Conservation (phyloP, 2,888 invertebrate species). For the Atherix ibis region DNA sequence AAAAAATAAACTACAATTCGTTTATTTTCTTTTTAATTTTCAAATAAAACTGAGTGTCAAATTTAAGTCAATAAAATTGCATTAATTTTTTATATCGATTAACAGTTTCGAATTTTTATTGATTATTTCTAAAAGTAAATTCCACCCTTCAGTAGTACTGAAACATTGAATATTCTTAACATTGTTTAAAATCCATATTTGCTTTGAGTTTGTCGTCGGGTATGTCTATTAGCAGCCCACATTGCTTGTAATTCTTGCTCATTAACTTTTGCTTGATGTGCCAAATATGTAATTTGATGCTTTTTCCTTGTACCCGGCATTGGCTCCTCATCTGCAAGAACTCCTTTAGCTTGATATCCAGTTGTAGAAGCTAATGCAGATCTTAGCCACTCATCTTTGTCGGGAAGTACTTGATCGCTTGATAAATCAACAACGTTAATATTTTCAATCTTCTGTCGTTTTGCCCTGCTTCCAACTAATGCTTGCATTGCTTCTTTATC, state of each 20-base stretch:
- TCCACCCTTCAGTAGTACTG: too few species aligned
- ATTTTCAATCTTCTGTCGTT: conserved; percentile 36
- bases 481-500: conserved; percentile 36
- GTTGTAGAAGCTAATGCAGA: conserved; percentile 64
- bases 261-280: conserved; percentile 82
- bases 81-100: too few species aligned
- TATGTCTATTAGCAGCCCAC: conserved; percentile 79
- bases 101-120: too few species aligned
- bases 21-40: too few species aligned
- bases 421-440: conserved; percentile 70
- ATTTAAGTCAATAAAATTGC: too few species aligned
- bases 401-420: conserved; percentile 62
- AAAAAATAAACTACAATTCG: too few species aligned
- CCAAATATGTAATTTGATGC: conserved; percentile 93
- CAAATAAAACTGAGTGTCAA: too few species aligned
- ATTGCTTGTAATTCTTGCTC: conserved; percentile 86
- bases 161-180: too few species aligned
- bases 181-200: conserved; percentile 95
- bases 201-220: conserved; percentile 75
- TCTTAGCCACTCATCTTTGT: conserved; percentile 65
- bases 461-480: conserved; percentile 49
- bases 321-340: conserved; percentile 33
- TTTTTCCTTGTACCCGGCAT: conserved; percentile 59
- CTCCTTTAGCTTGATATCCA: conserved; percentile 30
- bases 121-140: too few species aligned